These are phyloP conservation scores for Drosophila peninsularis DNA, from an alignment of 2,888 invertebrate species.

Conservation along the genomic window DNA sequence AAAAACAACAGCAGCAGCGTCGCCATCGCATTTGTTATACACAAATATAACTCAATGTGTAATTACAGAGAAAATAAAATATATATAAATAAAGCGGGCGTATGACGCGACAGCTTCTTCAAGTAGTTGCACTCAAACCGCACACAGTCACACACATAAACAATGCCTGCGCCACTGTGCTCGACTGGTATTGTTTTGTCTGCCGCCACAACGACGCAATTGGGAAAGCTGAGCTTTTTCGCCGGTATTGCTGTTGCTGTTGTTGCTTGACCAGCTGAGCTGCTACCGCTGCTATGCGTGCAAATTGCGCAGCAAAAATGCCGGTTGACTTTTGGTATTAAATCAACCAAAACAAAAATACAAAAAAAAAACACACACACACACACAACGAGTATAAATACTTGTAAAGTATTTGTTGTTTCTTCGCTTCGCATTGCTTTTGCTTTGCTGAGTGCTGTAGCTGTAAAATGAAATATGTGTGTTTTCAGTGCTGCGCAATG, in stretches of 20 bases:
- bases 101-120: conserved; percentile 26
- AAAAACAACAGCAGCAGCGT: conserved; percentile 22
- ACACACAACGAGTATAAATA: conserved; percentile 7
- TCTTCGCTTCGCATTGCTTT: conserved; percentile 2
- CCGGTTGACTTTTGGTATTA: conserved; percentile 58
- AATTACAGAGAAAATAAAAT: conserved; percentile 35
- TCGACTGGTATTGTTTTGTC: conserved; percentile 20
- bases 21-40: conserved; percentile 35
- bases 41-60: conserved; percentile 33
- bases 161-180: conserved; percentile 30
- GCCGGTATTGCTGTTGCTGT: conserved; percentile 42
- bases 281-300: conserved; percentile 10
- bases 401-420: conserved; percentile 19
- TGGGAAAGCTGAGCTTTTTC: conserved; percentile 74
- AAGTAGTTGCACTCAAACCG: conserved; percentile 40
- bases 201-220: conserved; percentile 62
- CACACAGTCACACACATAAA: neutral
- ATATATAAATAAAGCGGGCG: conserved; percentile 29
- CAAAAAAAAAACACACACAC: too few species aligned
- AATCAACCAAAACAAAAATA: conserved; percentile 21
- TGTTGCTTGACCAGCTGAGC: conserved; percentile 75
- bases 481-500: neutral
- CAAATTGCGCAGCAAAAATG: conserved; percentile 75
- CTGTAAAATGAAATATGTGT: conserved; percentile 5
- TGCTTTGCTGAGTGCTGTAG: conserved; percentile 5